Evolutionary conservation across 2,113 vertebrate genomes (phyloP).

Genomic region (Thalassarche chlororhynchos): DNA sequence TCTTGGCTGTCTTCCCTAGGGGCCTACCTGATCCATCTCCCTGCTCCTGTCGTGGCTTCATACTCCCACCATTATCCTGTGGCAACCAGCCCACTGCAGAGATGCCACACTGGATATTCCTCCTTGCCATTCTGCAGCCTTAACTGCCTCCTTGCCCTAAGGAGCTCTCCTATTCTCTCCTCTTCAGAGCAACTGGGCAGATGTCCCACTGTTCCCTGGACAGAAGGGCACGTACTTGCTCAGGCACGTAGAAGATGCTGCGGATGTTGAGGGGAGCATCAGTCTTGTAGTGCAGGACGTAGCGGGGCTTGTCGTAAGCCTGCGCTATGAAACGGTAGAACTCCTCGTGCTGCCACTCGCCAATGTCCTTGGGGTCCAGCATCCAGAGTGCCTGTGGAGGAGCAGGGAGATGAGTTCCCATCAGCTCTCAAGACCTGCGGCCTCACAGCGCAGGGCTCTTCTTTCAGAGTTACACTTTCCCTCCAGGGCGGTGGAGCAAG

Average conservation of each 20-base stretch:
- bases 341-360: slow-evolving; percentile 92
- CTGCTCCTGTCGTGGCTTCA: neutral
- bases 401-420: neutral
- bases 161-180: neutral
- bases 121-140: neutral
- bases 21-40: neutral
- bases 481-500: neutral
- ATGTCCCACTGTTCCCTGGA: neutral
- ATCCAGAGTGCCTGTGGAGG: slow-evolving; percentile 89
- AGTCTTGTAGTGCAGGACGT: slow-evolving; percentile 89
- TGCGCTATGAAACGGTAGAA: slow-evolving; percentile 93
- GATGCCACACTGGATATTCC: neutral
- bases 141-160: neutral
- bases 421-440: neutral
- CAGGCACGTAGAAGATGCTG: slow-evolving; percentile 95
- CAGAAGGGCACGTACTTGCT: slow-evolving; percentile 70
- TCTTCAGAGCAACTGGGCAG: neutral
- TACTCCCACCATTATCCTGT: neutral
- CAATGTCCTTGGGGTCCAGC: slow-evolving; percentile 92
- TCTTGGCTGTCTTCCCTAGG: neutral
- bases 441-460: neutral
- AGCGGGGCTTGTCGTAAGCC: slow-evolving; percentile 90
- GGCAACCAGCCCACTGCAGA: neutral
- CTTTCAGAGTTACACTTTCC: neutral
- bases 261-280: slow-evolving; percentile 96